Evolutionary conservation across 1,140 invertebrate species (phyloP).

Genomic region (Oryctes rhinoceros): DNA sequence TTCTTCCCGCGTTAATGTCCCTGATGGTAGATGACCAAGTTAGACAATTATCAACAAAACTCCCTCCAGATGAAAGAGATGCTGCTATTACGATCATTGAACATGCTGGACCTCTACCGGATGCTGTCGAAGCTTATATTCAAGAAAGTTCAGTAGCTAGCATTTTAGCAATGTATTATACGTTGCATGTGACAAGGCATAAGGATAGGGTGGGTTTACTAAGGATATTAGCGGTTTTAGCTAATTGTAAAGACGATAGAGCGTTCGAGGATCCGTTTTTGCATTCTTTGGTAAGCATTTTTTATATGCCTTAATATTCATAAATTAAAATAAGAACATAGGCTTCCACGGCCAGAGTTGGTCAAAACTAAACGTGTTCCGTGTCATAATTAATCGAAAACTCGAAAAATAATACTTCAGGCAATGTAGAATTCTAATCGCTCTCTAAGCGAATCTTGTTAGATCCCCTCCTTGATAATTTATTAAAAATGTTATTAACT

Average conservation of each 20-base stretch:
- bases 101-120: conserved; percentile 91
- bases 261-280: conserved; percentile 96
- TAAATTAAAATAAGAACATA: conserved; percentile 67
- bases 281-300: conserved; percentile 78
- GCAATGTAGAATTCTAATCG: too few relatives aligned
- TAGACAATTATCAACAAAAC: conserved; percentile 81
- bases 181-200: conserved; percentile 82
- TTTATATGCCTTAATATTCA: not conserved
- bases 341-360: too few relatives aligned
- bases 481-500: not conserved
- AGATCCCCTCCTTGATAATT: not conserved
- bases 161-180: conserved; percentile 95
- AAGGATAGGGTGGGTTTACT: conserved; percentile 87
- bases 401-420: too few relatives aligned
- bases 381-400: too few relatives aligned
- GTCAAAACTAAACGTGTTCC: too few relatives aligned
- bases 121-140: conserved; percentile 90
- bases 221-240: conserved; percentile 86
- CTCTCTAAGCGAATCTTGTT: not conserved
- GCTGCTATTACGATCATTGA: conserved; percentile 93
- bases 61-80: conserved; percentile 93
- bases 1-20: conserved; percentile 92
- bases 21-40: conserved; percentile 98
- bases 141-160: conserved; percentile 90
- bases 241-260: conserved; percentile 89